phyloP scores from a whole-genome alignment of 2,113 vertebrate genomes.

The Natator depressus region DNA sequence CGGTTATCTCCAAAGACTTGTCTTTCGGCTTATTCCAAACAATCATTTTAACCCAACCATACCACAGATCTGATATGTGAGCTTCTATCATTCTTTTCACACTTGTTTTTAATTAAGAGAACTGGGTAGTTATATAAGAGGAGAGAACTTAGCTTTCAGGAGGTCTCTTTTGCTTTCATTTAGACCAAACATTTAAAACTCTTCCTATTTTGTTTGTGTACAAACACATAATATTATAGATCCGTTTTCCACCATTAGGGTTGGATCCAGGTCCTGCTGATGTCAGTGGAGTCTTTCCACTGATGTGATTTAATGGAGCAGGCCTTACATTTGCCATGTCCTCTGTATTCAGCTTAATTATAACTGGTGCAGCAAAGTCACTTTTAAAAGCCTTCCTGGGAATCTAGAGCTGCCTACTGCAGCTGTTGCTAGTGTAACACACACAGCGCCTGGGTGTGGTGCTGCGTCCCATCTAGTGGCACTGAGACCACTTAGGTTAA shows the following conservation, averaged over 20 bases:
- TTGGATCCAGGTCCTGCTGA: neutral
- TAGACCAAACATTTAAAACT: neutral
- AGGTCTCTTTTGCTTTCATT: neutral
- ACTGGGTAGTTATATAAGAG: neutral
- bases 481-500: no score
- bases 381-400: neutral
- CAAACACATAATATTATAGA: rapidly evolving
- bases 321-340: neutral
- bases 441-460: no score
- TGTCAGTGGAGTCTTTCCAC: neutral
- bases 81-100: neutral
- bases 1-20: neutral
- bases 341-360: neutral
- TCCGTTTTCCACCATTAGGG: slow-evolving; percentile 12
- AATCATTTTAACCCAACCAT: neutral
- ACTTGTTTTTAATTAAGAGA: neutral
- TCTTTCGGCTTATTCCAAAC: neutral
- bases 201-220: neutral
- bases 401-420: neutral
- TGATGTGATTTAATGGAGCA: neutral
- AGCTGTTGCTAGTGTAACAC: neutral
- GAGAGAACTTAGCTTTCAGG: neutral
- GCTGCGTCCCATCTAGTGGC: no score
- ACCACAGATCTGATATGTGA: neutral
- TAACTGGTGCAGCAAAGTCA: neutral